Evolutionary conservation across 2,113 vertebrate genomes (phyloP).

Genomic region (Lepus europaeus): DNA sequence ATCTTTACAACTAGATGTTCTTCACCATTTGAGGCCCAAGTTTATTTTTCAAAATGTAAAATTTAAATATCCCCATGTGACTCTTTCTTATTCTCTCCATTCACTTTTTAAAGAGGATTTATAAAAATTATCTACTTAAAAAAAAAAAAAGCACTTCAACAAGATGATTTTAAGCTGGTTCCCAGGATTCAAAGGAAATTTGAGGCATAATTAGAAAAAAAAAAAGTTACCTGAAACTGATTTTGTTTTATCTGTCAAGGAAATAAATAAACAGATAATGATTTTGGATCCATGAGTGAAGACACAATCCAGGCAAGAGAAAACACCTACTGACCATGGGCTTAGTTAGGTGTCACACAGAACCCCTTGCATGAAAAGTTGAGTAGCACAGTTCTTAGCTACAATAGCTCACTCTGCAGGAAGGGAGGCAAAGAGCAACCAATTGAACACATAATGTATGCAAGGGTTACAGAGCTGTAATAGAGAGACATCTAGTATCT

Average conservation of each 20-base stretch:
- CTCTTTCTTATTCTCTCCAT: neutral
- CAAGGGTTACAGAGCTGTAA: neutral
- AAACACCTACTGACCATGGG: neutral
- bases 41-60: slow-evolving; percentile 49
- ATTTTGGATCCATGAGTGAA: neutral
- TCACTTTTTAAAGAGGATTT: neutral
- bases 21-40: slow-evolving; percentile 39
- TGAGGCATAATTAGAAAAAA: neutral
- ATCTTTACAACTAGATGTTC: neutral
- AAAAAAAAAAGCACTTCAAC: neutral
- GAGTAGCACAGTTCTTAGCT: neutral
- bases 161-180: neutral
- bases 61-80: neutral
- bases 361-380: neutral
- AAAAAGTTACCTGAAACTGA: slow-evolving; percentile 29
- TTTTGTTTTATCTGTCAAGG: too few species aligned
- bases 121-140: slow-evolving; percentile 24
- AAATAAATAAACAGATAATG: too few species aligned
- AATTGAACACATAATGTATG: neutral
- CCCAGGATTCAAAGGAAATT: neutral
- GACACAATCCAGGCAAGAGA: neutral
- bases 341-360: neutral
- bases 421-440: neutral
- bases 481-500: neutral
- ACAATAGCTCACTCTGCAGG: neutral